These are phyloP conservation scores for Odontomachus brunneus DNA, from an alignment of 1,140 invertebrate species.

Conservation along the genomic window DNA sequence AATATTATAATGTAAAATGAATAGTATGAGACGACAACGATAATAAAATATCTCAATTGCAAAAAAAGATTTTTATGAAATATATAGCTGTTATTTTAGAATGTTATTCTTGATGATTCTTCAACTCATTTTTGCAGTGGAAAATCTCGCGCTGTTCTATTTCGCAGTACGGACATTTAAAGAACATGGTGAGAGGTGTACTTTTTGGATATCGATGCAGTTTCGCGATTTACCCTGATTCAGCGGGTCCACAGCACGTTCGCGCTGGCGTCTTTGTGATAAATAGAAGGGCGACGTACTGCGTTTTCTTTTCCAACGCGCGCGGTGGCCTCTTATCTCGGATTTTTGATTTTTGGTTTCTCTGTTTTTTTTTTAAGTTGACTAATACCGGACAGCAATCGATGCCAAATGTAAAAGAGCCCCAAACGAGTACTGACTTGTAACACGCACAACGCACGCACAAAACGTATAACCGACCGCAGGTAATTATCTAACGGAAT, in stretches of 20 bases:
- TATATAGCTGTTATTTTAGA: too few relatives aligned
- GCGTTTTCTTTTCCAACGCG: slow-evolving; percentile 1
- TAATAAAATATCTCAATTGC: neutral
- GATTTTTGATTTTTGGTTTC: slow-evolving; percentile 83
- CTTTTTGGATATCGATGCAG: neutral
- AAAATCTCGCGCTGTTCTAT: slow-evolving; percentile 5
- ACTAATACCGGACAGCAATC: slow-evolving; percentile 85
- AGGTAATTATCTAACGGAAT: slow-evolving; percentile 83
- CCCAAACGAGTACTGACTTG: slow-evolving; percentile 85
- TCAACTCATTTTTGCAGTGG: too few relatives aligned
- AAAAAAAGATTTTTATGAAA: neutral
- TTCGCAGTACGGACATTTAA: neutral
- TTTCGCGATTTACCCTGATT: slow-evolving; percentile 13
- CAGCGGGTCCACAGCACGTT: slow-evolving; percentile 36
- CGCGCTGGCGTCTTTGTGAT: slow-evolving; percentile 18
- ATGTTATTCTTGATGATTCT: too few relatives aligned
- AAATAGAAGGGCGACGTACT: slow-evolving; percentile 11
- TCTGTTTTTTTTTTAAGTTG: slow-evolving; percentile 85
- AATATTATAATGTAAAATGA: slow-evolving; percentile 3
- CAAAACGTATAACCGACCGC: slow-evolving; percentile 82
- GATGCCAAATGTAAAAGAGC: slow-evolving; percentile 84
- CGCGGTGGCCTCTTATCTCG: slow-evolving; percentile 71
- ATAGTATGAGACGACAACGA: too few relatives aligned
- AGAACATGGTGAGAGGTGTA: neutral
- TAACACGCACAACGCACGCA: slow-evolving; percentile 84